phyloP scores from a whole-genome alignment of 2,113 vertebrate genomes.

The Tor tambroides region DNA sequence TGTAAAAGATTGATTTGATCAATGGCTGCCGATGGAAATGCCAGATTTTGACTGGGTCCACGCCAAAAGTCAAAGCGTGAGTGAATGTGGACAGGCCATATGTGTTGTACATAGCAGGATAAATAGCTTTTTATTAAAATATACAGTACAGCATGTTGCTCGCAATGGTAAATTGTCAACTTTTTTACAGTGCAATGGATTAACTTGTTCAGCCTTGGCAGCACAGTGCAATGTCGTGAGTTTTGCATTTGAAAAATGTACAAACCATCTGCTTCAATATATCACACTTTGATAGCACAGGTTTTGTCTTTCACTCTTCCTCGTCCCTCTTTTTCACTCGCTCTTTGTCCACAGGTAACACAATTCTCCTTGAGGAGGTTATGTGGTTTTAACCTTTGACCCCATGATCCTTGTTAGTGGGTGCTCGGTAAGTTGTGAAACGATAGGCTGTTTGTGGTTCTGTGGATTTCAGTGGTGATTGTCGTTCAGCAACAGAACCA shows the following conservation, averaged over 20 bases:
- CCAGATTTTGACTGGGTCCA: conserved; percentile 4
- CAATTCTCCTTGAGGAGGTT: conserved; percentile 72
- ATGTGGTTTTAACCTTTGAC: conserved; percentile 78
- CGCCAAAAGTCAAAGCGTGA: not conserved
- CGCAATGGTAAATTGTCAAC: not conserved
- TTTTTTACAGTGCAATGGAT: not conserved
- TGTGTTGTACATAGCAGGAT: not conserved
- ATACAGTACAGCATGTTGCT: not conserved
- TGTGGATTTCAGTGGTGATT: conserved; percentile 34
- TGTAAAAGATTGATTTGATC: conserved; percentile 29
- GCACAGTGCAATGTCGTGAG: not conserved
- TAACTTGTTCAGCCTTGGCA: not conserved
- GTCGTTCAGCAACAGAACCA: not conserved
- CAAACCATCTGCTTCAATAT: conserved; percentile 15
- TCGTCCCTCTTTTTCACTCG: conserved; percentile 13
- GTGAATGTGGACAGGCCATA: not conserved
- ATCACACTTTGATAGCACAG: conserved; percentile 1
- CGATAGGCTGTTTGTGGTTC: conserved; percentile 67
- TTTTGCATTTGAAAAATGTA: not conserved
- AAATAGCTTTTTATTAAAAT: not conserved
- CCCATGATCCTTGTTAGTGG: conserved; percentile 70
- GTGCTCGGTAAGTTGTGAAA: conserved; percentile 64
- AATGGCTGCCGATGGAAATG: not conserved
- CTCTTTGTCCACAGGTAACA: conserved; percentile 65
- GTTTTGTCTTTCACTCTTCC: conserved; percentile 22